These are phyloP conservation scores for Unio pictorum DNA, from an alignment of 2,888 invertebrate species.

Conservation along the genomic window DNA sequence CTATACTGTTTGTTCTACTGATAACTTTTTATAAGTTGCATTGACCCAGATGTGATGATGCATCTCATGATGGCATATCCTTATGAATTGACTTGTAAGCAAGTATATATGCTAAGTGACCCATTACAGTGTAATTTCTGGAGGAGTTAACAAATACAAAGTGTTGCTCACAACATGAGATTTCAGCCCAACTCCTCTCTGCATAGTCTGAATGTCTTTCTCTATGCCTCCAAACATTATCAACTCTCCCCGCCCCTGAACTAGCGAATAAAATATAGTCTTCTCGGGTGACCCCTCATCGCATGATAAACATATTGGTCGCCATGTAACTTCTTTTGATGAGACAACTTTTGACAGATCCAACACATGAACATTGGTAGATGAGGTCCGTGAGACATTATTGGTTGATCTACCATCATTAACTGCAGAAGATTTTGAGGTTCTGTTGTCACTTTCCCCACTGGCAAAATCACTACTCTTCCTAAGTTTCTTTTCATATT, in stretches of 20 bases:
- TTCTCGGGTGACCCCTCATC: constrained; percentile 81
- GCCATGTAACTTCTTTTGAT: constrained; percentile 74
- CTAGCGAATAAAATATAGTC: constrained; percentile 89
- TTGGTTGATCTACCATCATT: constrained; percentile 15
- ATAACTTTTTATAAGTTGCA: too few relatives aligned
- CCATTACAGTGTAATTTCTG: background rate
- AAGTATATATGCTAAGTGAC: too few relatives aligned
- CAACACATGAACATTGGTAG: constrained; percentile 87
- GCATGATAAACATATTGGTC: constrained; percentile 51
- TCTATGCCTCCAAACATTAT: constrained; percentile 96
- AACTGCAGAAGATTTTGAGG: background rate
- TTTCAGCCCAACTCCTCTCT: constrained; percentile 50
- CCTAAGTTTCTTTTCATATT: constrained; percentile 77
- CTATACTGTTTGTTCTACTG: too few relatives aligned
- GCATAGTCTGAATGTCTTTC: constrained; percentile 62
- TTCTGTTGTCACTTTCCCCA: constrained; percentile 3
- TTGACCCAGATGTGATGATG: too few relatives aligned
- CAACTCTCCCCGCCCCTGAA: constrained; percentile 91
- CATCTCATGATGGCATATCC: too few relatives aligned
- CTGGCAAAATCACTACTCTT: constrained; percentile 26
- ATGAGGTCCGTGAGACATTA: constrained; percentile 51
- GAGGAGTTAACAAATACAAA: constrained; percentile 36
- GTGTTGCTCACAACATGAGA: constrained; percentile 52
- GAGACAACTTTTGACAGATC: constrained; percentile 79
- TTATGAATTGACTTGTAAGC: too few relatives aligned